A percentile compares a stretch with the other conserved stretches of the same genome.
These are phyloP conservation scores for Cryptoprocta ferox DNA, from an alignment of 2,797 vertebrate genomes.

Conservation along the genomic window DNA sequence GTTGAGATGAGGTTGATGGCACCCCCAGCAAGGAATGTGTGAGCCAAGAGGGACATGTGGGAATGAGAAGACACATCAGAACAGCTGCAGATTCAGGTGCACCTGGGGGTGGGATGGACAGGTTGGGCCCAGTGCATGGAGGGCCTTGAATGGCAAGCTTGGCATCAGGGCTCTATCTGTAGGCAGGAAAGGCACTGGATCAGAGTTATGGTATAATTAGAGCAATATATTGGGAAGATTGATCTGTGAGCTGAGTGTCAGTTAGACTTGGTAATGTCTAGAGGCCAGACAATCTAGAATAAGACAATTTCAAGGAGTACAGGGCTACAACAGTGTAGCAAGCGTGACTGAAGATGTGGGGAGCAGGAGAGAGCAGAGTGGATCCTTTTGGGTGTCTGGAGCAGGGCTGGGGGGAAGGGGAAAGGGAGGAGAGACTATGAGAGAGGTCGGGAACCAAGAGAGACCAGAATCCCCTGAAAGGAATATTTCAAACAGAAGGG, in stretches of 20 bases:
- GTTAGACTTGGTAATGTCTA: not conserved
- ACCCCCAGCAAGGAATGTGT: not conserved
- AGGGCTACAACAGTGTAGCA: not conserved
- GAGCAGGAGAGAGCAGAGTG: not conserved
- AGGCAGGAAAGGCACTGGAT: not conserved
- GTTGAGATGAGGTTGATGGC: not conserved
- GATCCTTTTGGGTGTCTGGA: not conserved
- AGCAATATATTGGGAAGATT: not conserved
- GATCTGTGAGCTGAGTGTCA: not conserved
- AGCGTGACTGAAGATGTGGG: not conserved
- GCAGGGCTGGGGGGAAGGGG: not conserved
- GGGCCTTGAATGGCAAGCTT: not conserved
- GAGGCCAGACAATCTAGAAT: not conserved
- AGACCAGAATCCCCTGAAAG: not conserved
- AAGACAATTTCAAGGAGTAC: not conserved
- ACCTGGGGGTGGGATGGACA: not conserved
- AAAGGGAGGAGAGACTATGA: not conserved
- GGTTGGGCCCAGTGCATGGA: not conserved
- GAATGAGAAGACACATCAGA: not conserved
- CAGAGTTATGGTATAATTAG: not conserved
- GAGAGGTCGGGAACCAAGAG: not conserved
- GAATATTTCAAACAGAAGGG: not conserved
- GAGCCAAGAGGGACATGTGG: not conserved
- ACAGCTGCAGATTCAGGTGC: too few species aligned
- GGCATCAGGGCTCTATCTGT: not conserved